Evolutionary conservation across 1,140 invertebrate genomes (phyloP).

Genomic region (Holotrichia oblita): DNA sequence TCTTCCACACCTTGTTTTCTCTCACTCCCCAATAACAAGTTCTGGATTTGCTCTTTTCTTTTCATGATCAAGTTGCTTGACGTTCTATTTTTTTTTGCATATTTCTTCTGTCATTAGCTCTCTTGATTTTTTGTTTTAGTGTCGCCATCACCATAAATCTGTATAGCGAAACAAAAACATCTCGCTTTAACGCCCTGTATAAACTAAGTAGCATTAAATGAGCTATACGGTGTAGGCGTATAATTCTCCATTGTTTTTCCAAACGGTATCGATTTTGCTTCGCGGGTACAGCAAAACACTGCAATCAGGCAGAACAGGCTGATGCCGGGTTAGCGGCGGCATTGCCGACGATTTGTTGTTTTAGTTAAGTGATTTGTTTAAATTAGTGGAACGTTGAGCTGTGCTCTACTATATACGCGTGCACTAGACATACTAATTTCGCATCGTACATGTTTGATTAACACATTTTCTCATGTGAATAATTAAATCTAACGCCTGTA

Average conservation of each 20-base stretch:
- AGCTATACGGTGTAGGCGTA: background rate
- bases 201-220: too few species aligned
- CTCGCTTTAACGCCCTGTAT: too few species aligned
- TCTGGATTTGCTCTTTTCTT: too few species aligned
- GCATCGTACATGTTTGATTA: constrained; percentile 4
- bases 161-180: too few species aligned
- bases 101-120: too few species aligned
- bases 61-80: too few species aligned
- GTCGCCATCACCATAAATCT: too few species aligned
- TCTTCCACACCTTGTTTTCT: too few species aligned
- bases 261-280: background rate
- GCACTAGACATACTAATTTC: constrained; percentile 20
- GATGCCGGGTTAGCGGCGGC: background rate
- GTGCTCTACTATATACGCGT: background rate
- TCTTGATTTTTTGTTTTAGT: too few species aligned
- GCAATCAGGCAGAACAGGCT: background rate
- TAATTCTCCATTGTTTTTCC: background rate
- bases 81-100: too few species aligned
- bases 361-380: constrained; percentile 21
- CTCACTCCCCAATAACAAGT: too few species aligned
- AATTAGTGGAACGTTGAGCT: background rate
- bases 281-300: background rate
- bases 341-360: constrained; percentile 4
- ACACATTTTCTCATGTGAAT: constrained; percentile 12
- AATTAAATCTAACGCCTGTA: constrained; percentile 5